A percentile compares a stretch with the other conserved stretches of the same genome.
phyloP scores from a whole-genome alignment of 2,113 vertebrate species.

The Forbesichthys agassizii region DNA sequence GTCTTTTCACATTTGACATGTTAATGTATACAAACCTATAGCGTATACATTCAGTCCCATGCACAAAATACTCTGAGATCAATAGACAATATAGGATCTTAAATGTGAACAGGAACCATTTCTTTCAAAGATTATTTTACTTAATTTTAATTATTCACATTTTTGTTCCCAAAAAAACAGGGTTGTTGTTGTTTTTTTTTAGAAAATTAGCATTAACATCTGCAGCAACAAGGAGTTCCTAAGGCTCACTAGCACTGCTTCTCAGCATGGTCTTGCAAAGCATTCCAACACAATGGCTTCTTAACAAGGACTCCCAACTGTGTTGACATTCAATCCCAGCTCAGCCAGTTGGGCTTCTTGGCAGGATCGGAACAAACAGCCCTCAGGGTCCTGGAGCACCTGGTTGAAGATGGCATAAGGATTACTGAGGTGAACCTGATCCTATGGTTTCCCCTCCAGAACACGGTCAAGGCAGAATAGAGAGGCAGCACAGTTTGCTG shows the following conservation, averaged over 20 bases:
- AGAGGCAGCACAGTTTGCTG: constrained; percentile 1
- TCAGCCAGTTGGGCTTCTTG: constrained; percentile 19
- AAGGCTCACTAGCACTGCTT: constrained; percentile 6
- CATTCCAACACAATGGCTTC: constrained; percentile 12
- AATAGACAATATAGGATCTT: too few species aligned
- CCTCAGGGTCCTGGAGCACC: constrained; percentile 23
- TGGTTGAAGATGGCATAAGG: constrained; percentile 25
- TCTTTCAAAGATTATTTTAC: too few species aligned
- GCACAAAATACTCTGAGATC: too few species aligned
- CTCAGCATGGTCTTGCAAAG: constrained; percentile 3
- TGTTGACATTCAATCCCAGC: constrained; percentile 12
- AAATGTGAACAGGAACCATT: too few species aligned
- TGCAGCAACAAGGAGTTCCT: too few species aligned
- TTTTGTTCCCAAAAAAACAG: too few species aligned
- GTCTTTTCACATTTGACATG: too few species aligned
- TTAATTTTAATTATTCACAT: too few species aligned
- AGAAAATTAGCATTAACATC: too few species aligned
- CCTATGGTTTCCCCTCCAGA: constrained; percentile 40
- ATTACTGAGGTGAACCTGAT: constrained; percentile 52
- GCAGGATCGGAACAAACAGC: constrained; percentile 26
- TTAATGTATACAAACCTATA: too few species aligned
- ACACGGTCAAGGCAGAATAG: constrained; percentile 16
- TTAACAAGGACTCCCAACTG: constrained; percentile 20
- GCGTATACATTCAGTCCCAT: too few species aligned
- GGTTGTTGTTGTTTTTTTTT: too few species aligned